phyloP scores from a whole-genome alignment of 2,888 invertebrate genomes.

The Tholera decimalis region DNA sequence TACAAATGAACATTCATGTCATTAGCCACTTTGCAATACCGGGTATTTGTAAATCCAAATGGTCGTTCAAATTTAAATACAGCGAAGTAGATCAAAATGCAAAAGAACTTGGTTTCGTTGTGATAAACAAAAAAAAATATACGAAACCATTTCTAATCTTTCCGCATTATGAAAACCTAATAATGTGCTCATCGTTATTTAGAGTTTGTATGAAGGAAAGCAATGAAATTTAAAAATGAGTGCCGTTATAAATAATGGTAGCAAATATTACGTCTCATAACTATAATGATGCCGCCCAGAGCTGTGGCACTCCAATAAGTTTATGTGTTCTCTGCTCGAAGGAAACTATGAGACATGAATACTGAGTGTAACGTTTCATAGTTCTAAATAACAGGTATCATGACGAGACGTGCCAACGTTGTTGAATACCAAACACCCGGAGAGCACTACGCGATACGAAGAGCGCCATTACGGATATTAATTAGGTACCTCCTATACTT shows the following conservation, averaged over 20 bases:
- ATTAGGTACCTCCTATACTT: constrained; percentile 27
- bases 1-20: constrained; percentile 53
- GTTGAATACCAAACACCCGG: constrained; percentile 26
- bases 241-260: constrained; percentile 29
- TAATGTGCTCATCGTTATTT: constrained; percentile 26
- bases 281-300: constrained; percentile 34
- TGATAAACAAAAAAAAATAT: constrained; percentile 23
- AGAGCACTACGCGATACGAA: constrained; percentile 30
- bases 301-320: constrained; percentile 7
- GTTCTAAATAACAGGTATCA: constrained; percentile 14
- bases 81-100: constrained; percentile 49
- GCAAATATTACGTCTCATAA: constrained; percentile 30
- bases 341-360: constrained; percentile 29
- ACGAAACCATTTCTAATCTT: constrained; percentile 19
- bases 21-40: constrained; percentile 45
- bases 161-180: constrained; percentile 34
- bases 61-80: constrained; percentile 42
- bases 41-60: constrained; percentile 40
- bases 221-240: constrained; percentile 17
- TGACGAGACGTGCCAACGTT: constrained; percentile 26
- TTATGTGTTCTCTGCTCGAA: constrained; percentile 34
- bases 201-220: constrained; percentile 3
- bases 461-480: constrained; percentile 54
- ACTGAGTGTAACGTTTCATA: constrained; percentile 14
- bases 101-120: constrained; percentile 37